Conservation (phyloP, 2,888 invertebrate species). For the Acheta domesticus region DNA sequence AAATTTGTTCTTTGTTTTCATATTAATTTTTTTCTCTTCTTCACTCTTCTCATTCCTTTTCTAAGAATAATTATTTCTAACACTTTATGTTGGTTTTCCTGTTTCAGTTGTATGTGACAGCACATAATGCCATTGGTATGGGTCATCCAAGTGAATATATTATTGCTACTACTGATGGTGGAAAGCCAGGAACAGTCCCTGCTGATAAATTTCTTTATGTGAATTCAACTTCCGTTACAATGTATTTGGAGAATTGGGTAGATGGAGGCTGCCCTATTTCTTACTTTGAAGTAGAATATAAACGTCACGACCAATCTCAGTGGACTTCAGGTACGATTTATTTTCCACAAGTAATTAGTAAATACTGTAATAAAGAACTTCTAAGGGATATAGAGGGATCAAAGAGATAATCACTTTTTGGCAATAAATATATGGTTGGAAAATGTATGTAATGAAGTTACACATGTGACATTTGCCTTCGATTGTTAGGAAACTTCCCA, state of each 20-base stretch:
- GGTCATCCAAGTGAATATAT: constrained; percentile 40
- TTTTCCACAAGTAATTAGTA: neutral
- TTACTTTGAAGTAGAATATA: constrained; percentile 43
- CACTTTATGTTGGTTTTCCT: constrained; percentile 24
- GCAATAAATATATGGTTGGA: too few species aligned
- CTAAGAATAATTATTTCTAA: too few species aligned
- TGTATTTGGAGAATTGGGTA: constrained; percentile 42
- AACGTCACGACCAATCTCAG: constrained; percentile 36
- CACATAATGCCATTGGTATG: constrained; percentile 43
- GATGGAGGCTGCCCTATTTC: constrained; percentile 40
- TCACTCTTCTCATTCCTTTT: too few species aligned
- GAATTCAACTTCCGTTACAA: constrained; percentile 41
- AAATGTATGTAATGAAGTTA: too few species aligned
- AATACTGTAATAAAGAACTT: too few species aligned
- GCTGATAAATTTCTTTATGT: constrained; percentile 40
- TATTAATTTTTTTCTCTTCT: too few species aligned
- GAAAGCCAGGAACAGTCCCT: constrained; percentile 40
- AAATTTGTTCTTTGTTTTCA: too few species aligned
- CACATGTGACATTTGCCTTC: too few species aligned
- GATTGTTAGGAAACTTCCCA: too few species aligned
- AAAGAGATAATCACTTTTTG: too few species aligned
- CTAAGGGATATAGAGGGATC: too few species aligned
- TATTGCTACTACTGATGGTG: constrained; percentile 40
- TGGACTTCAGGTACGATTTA: constrained; percentile 40
- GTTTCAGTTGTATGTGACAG: constrained; percentile 43